Conservation (phyloP, 2,113 vertebrate genomes). For the Emydocephalus ijimae region DNA sequence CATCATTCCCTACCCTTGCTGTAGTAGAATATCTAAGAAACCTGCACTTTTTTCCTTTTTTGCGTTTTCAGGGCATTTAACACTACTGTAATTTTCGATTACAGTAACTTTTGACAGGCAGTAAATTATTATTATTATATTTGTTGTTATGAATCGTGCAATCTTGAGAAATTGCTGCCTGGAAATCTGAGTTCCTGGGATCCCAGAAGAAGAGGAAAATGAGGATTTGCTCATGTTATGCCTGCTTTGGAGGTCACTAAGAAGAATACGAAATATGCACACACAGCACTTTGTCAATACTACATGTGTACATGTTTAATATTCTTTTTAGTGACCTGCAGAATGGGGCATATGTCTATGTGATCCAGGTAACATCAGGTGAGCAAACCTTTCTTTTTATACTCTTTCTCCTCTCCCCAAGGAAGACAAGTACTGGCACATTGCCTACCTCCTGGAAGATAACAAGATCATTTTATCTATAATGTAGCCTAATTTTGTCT, state of each 20-base stretch:
- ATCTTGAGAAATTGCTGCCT: neutral
- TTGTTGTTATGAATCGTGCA: neutral
- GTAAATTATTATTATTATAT: neutral
- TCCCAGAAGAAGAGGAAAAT: neutral
- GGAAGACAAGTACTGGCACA: neutral
- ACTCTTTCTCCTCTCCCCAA: neutral
- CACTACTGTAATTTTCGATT: neutral
- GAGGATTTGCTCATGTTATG: neutral
- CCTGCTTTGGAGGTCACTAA: neutral
- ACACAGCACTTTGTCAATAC: neutral
- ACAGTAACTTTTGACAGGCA: neutral
- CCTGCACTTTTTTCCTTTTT: neutral
- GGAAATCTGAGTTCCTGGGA: neutral
- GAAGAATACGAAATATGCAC: neutral
- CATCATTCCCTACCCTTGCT: too few species aligned
- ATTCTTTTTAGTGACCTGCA: neutral
- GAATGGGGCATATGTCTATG: neutral
- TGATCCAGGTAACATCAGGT: neutral
- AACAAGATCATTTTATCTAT: neutral
- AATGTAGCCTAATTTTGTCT: neutral
- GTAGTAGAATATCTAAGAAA: neutral
- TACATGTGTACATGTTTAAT: neutral
- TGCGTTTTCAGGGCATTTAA: neutral
- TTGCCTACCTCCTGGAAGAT: neutral
- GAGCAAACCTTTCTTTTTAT: neutral